Evolutionary conservation across 1,140 invertebrate genomes (phyloP), one percentile per base, ranked within the genome.

Genomic region (Piezodorus guildinii): DNA sequence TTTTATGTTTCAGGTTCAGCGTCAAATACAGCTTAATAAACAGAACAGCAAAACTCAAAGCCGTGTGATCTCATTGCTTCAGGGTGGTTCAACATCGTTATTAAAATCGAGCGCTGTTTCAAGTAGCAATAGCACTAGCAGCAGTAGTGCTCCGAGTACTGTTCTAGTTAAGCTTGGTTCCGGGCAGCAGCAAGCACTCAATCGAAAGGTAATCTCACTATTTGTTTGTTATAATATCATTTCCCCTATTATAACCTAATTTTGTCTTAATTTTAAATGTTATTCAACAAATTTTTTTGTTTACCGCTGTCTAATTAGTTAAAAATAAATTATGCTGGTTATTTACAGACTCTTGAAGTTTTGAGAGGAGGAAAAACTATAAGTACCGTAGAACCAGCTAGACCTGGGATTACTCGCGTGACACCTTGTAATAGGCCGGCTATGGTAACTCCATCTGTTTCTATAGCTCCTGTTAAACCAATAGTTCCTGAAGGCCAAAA

Each of bases 1-100:
- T 30, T 30, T 9, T 19, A 52, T 45, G 61, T 64, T 66, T 54
- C 67, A 80, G 78, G 79, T 86, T 25, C 83, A 87, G 72, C 78
- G 82, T 68, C 85, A 87, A 73, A 85, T 86, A 63, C 80, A 82
- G 44, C 77, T 85, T 39, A 85, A 85, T 71, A 73, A 80, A 64
- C 83, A 85, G 72, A 84, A 78, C 66, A 76, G 79, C 65, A 85
- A 84, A 74, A 79, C 81, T 27, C 82, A 85, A 70, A 79, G 81
- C 64, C 77, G 81, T 65, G 85, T 86, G 34, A 77, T 87, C 65
- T 85, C 84, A 45, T 72, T 87, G 27, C 73, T 88, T 30, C 83
- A 85, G 75, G 83, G 83, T 5, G 79, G 67, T 15, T 62, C 63
- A 39, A 67, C 77, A 62, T 81, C 76, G 67, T 71, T 79, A 60